phyloP scores from a whole-genome alignment of 2,888 invertebrate genomes.

The Boloria selene region DNA sequence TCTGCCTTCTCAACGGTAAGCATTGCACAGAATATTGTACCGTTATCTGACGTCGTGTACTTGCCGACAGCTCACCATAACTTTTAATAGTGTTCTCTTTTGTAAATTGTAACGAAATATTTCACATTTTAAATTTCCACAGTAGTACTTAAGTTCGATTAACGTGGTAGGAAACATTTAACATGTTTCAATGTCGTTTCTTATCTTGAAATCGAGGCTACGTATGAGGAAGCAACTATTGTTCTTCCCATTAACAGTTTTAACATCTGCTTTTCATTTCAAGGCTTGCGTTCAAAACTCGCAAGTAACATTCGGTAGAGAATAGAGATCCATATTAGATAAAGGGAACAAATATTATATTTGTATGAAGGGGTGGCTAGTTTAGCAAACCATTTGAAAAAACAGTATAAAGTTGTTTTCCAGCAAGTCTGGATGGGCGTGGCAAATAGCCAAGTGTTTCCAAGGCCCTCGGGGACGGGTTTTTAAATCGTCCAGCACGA shows the following conservation, averaged over 20 bases:
- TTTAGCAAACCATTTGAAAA: slow-evolving; percentile 25
- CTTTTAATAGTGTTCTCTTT: slow-evolving; percentile 28
- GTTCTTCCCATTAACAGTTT: slow-evolving; percentile 60
- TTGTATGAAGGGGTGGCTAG: slow-evolving; percentile 17
- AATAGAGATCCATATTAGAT: background rate
- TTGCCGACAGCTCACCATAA: slow-evolving; percentile 30
- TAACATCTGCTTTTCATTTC: slow-evolving; percentile 63
- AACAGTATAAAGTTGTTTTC: slow-evolving; percentile 48
- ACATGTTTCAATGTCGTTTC: slow-evolving; percentile 68
- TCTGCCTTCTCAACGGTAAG: slow-evolving; percentile 29
- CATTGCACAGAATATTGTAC: slow-evolving; percentile 55
- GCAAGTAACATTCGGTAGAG: background rate
- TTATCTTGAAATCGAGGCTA: slow-evolving; percentile 68
- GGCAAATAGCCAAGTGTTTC: slow-evolving; percentile 70
- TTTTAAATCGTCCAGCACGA: slow-evolving; percentile 66
- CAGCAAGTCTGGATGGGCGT: slow-evolving; percentile 66
- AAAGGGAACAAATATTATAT: background rate
- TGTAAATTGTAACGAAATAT: slow-evolving; percentile 12
- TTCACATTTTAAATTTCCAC: slow-evolving; percentile 8
- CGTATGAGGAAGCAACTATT: slow-evolving; percentile 75
- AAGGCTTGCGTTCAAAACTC: slow-evolving; percentile 32
- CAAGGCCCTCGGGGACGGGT: slow-evolving; percentile 70
- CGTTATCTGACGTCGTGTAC: slow-evolving; percentile 50
- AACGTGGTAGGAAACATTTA: slow-evolving; percentile 51
- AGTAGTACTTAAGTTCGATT: slow-evolving; percentile 14